A percentile compares a stretch with the other conserved stretches of the same genome.
phyloP scores from a whole-genome alignment of 2,113 vertebrate species.

The Hystrix brachyura region DNA sequence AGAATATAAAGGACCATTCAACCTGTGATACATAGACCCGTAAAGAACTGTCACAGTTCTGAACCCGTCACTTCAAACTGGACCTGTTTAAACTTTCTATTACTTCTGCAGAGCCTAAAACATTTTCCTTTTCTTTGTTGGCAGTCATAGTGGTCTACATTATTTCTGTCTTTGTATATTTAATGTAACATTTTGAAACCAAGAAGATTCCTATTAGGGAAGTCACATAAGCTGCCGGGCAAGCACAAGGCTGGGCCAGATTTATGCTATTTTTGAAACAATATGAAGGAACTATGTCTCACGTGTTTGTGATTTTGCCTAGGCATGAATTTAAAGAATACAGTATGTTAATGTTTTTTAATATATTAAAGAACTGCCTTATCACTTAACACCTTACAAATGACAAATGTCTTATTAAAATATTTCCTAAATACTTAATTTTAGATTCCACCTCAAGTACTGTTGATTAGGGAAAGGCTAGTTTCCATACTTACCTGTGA shows the following conservation, averaged over 20 bases:
- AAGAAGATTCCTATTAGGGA: neutral
- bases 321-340: neutral
- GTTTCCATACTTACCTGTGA: neutral
- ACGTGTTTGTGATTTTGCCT: neutral
- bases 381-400: neutral
- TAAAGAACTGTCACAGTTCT: neutral
- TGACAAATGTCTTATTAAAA: slow-evolving; percentile 13
- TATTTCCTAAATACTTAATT: slow-evolving; percentile 40
- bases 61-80: neutral
- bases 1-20: neutral
- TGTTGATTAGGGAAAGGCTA: slow-evolving; percentile 46
- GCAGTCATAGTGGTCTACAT: neutral
- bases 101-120: neutral
- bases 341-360: neutral
- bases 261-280: neutral
- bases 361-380: slow-evolving; percentile 44
- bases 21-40: neutral
- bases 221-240: neutral
- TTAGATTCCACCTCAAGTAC: neutral
- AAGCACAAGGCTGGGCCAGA: neutral
- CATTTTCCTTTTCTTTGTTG: neutral
- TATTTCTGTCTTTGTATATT: neutral
- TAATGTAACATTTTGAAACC: neutral
- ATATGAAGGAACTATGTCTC: neutral
- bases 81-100: neutral